Conservation (phyloP, 2,797 vertebrate genomes). For the Sphenodon punctatus region DNA sequence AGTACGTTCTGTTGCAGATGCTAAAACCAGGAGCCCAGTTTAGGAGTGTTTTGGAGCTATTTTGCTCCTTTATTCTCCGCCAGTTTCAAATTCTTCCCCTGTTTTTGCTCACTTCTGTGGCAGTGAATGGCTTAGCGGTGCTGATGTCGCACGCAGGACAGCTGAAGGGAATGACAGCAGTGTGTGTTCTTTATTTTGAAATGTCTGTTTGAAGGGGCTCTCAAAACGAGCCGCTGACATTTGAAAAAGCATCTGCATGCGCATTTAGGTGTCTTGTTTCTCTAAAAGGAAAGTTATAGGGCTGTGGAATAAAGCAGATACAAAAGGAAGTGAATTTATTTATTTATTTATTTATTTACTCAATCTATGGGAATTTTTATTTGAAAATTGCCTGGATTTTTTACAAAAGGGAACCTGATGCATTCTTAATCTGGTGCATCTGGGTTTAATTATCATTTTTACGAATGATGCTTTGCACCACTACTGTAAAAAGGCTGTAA, state of each 20-base stretch:
- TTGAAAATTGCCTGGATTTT: not conserved
- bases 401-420: not conserved
- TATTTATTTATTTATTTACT: no score
- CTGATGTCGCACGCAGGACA: no score
- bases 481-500: no score
- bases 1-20: not conserved
- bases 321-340: not conserved
- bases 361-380: not conserved
- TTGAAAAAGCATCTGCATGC: not conserved
- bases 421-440: not conserved
- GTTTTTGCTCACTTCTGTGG: not conserved
- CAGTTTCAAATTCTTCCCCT: not conserved
- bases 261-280: not conserved
- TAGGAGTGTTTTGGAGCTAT: not conserved
- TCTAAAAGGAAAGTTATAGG: not conserved
- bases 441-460: not conserved
- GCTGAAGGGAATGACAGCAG: accelerated
- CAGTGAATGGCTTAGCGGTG: not conserved
- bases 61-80: not conserved
- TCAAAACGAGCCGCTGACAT: not conserved
- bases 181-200: not conserved
- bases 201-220: not conserved
- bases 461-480: no score
- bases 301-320: not conserved
- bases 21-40: not conserved